These are phyloP conservation scores for Streblospio benedicti DNA, from an alignment of 1,140 invertebrate genomes.

Conservation along the genomic window DNA sequence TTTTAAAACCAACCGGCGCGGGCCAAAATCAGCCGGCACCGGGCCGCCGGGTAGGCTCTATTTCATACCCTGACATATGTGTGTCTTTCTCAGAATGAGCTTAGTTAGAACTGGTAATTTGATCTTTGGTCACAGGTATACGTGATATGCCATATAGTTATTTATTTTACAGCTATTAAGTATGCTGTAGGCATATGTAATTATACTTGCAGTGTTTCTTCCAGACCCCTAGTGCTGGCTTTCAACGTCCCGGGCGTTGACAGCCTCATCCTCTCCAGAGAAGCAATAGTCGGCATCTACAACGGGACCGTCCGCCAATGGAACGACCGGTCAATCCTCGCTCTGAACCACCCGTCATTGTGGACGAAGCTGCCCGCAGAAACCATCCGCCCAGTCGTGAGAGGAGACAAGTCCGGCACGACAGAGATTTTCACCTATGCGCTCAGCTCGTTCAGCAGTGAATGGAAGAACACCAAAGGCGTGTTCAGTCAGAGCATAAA, in stretches of 20 bases:
- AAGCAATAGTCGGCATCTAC: constrained; percentile 19
- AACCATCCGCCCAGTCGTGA: constrained; percentile 11
- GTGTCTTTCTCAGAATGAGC: not conserved
- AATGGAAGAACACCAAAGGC: constrained; percentile 16
- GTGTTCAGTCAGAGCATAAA: too few relatives aligned
- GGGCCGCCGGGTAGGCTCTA: too few relatives aligned
- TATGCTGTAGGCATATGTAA: not conserved
- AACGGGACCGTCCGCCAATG: constrained; percentile 18
- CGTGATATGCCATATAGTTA: not conserved
- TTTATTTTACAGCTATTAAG: not conserved
- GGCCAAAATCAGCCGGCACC: too few relatives aligned
- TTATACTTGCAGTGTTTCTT: not conserved
- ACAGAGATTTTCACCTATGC: constrained; percentile 20
- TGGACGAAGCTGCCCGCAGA: constrained; percentile 2
- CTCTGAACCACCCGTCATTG: constrained; percentile 5
- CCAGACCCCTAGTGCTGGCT: constrained; percentile 11
- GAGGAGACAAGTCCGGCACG: constrained; percentile 16
- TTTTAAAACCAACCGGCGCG: too few relatives aligned
- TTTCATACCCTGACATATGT: too few relatives aligned
- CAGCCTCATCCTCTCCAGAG: constrained; percentile 10
- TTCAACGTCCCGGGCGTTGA: constrained; percentile 9
- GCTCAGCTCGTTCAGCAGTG: constrained; percentile 1
- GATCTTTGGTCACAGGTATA: not conserved
- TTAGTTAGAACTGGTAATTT: not conserved
- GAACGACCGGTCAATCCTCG: constrained; percentile 7